Base-by-base conservation (phyloP, 2,113 vertebrate genomes). In the Ailurus styani region DNA sequence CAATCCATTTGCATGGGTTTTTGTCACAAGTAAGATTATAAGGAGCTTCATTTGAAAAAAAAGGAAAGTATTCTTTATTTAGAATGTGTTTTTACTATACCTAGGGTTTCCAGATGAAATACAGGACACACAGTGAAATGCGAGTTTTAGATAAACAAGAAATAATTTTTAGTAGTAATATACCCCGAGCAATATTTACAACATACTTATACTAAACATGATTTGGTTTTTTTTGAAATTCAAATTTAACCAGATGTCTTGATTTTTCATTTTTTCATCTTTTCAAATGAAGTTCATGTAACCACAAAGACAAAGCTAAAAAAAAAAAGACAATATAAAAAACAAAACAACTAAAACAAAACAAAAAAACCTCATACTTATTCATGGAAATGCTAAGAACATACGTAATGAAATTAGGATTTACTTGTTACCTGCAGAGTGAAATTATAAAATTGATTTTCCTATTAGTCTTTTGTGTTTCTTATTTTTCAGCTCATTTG, bases 61-160 rank as follows among this genome's bases (percentile, higher is more conserved):
- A 86, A 83, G n/a, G 40, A 89, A 90, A 78, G 25, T 50, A 81
- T 89, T 52, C 37, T 95, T 85, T 96, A 93, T 42, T 96, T 95
- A 50, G n/a, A 87, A 84, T 90, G 18, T 68, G 68, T 73, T 95
- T 95, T 93, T 25, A 93, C 18, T 68, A 42, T 72, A 37, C 25
- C 0, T 91, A 72, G 27, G 3, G 7, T 78, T 54, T 62, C 40
- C 37, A 15, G 64, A 55, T 89, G 75, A 94, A 95, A 91, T 78
- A 50, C 1, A 85, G 42, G 29, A 50, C n/a, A 50, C 7, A 10
- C 7, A 75, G 34, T 82, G 91, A 94, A 17, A 84, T 79, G 87
- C 68, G 21, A 86, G 60, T 45, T 93, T 96, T 40, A 90, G 77
- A 54, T 89, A 77, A 96, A 62, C 5, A 54, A 86, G 18, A 96